These are phyloP conservation scores for Cybosia mesomella DNA, from an alignment of 2,888 invertebrate genomes.

Conservation along the genomic window DNA sequence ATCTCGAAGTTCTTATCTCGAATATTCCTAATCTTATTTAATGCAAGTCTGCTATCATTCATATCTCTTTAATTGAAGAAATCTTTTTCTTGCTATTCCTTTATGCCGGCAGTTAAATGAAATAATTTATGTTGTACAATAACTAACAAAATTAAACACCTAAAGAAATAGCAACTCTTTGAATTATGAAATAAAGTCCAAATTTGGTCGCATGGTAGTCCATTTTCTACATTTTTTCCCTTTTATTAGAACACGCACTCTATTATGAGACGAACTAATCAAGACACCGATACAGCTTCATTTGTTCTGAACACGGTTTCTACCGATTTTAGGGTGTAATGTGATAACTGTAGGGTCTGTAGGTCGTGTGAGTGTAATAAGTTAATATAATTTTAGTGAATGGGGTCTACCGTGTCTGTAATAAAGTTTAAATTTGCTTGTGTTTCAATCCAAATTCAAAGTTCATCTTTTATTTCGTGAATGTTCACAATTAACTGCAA, in stretches of 20 bases:
- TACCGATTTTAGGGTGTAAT: neutral
- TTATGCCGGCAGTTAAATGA: constrained; percentile 15
- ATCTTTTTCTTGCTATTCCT: constrained; percentile 25
- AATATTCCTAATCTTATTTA: constrained; percentile 29
- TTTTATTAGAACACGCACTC: neutral
- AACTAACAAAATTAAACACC: neutral
- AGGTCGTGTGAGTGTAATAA: neutral
- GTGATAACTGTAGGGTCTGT: neutral
- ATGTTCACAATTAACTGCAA: too few species aligned
- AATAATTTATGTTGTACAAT: neutral
- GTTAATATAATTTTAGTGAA: neutral
- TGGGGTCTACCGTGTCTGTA: neutral
- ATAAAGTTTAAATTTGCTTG: neutral
- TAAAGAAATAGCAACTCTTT: neutral
- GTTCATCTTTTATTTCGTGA: neutral
- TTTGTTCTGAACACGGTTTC: neutral
- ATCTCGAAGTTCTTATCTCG: constrained; percentile 13
- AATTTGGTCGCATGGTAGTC: neutral
- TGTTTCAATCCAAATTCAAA: neutral
- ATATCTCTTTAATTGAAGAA: constrained; percentile 19
- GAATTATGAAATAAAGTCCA: neutral
- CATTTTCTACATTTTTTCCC: neutral
- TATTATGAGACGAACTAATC: neutral
- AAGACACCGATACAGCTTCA: neutral
- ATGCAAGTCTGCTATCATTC: constrained; percentile 25